These are phyloP conservation scores for Acanthurus leucopareius DNA, from an alignment of 2,797 vertebrate genomes.

Conservation along the genomic window DNA sequence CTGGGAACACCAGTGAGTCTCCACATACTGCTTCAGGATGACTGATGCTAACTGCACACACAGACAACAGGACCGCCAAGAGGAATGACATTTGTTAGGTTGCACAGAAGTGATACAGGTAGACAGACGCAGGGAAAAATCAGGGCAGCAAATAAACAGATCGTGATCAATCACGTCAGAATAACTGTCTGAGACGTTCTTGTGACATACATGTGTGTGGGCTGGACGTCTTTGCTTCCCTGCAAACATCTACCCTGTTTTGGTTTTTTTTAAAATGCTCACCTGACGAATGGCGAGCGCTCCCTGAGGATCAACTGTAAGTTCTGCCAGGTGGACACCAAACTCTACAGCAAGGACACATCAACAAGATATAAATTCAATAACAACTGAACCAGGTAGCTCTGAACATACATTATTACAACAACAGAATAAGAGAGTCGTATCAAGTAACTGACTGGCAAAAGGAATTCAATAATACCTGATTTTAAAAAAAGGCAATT, in stretches of 20 bases:
- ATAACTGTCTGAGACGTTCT: background rate
- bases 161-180: background rate
- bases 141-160: background rate
- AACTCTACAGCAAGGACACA: slow-evolving; percentile 88
- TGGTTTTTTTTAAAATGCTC: slow-evolving; percentile 51
- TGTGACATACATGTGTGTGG: background rate
- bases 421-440: background rate
- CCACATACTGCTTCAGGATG: slow-evolving; percentile 98
- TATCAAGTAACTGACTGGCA: no score
- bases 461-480: no score
- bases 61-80: slow-evolving; percentile 26
- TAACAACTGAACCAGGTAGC: rapidly evolving
- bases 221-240: background rate
- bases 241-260: no score
- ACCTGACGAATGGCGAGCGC: slow-evolving; percentile 98
- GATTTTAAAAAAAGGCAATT: background rate
- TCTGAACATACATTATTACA: background rate
- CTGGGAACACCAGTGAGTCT: slow-evolving; percentile 98
- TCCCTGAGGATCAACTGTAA: slow-evolving; percentile 96
- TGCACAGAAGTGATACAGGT: background rate
- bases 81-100: background rate
- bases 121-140: background rate
- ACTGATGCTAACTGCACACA: slow-evolving; percentile 93
- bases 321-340: slow-evolving; percentile 97
- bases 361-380: background rate